Conservation (phyloP, 2,113 vertebrate species). For the Dipodomys spectabilis region DNA sequence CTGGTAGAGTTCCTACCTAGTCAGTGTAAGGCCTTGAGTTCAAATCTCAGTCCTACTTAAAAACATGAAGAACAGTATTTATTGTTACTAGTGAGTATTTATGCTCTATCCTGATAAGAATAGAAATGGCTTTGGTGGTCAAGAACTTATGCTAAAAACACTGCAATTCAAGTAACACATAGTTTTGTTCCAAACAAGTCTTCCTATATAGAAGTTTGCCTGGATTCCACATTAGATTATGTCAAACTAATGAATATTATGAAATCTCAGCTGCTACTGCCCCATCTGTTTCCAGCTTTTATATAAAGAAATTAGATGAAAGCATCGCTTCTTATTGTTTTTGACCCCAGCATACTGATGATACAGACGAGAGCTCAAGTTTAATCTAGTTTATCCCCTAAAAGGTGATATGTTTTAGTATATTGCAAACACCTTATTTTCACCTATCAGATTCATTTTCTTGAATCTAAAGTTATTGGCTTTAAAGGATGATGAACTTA, state of each 20-base stretch:
- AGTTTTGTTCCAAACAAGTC: slow-evolving; percentile 33
- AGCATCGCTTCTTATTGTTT: slow-evolving; percentile 4
- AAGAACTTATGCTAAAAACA: slow-evolving; percentile 45
- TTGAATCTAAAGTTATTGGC: neutral
- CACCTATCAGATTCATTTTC: neutral
- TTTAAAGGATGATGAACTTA: neutral
- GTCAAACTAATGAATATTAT: slow-evolving; percentile 39
- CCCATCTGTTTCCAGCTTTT: slow-evolving; percentile 55
- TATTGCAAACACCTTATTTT: neutral
- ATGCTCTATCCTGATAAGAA: neutral
- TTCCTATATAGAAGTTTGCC: slow-evolving; percentile 27
- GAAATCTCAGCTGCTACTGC: slow-evolving; percentile 47
- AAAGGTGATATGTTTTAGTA: neutral
- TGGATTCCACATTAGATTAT: slow-evolving; percentile 36
- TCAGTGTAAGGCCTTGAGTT: too few species aligned
- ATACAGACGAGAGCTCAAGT: neutral
- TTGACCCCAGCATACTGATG: neutral
- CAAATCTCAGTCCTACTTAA: too few species aligned
- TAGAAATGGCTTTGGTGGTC: neutral
- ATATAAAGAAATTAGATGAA: neutral
- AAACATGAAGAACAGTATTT: neutral
- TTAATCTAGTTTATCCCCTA: neutral
- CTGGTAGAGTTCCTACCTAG: too few species aligned
- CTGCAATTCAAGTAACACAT: neutral
- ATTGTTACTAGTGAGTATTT: neutral